Evolutionary conservation across 2,888 invertebrate species (phyloP).

Genomic region (Ditylenchus weischeri): DNA sequence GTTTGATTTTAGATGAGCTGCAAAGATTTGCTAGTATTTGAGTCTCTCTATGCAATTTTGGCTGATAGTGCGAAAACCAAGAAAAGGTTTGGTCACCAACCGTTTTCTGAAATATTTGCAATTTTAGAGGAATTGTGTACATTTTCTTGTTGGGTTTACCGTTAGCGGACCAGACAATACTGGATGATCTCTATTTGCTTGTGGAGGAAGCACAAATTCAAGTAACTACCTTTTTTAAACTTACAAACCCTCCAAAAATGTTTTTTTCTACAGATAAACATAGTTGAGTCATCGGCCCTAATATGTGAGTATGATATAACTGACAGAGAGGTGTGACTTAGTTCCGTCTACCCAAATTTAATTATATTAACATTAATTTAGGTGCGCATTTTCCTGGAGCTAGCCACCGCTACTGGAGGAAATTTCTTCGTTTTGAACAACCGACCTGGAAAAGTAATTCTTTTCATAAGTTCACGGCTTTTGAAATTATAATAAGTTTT

Average conservation of each 20-base stretch:
- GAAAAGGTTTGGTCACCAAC: too few relatives aligned
- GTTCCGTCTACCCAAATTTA: neutral
- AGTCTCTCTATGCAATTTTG: neutral
- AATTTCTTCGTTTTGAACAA: slow-evolving; percentile 1
- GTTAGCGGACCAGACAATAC: neutral
- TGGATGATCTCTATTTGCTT: neutral
- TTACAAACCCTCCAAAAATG: neutral
- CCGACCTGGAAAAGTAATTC: neutral
- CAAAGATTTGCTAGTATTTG: neutral
- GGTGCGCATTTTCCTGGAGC: neutral
- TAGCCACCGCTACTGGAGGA: slow-evolving; percentile 2
- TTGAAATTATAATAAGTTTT: too few relatives aligned
- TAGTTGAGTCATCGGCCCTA: neutral
- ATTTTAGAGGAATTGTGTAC: neutral
- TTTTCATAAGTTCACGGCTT: too few relatives aligned
- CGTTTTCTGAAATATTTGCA: too few relatives aligned
- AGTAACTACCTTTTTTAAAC: neutral
- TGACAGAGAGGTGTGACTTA: neutral
- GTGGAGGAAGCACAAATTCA: slow-evolving; percentile 2
- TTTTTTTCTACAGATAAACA: neutral
- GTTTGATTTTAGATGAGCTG: neutral
- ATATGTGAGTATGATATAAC: neutral
- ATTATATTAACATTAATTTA: neutral
- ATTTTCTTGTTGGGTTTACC: neutral
- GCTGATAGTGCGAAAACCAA: neutral